Evolutionary conservation across 2,113 vertebrate species (phyloP).

Genomic region (Nicator chloris): DNA sequence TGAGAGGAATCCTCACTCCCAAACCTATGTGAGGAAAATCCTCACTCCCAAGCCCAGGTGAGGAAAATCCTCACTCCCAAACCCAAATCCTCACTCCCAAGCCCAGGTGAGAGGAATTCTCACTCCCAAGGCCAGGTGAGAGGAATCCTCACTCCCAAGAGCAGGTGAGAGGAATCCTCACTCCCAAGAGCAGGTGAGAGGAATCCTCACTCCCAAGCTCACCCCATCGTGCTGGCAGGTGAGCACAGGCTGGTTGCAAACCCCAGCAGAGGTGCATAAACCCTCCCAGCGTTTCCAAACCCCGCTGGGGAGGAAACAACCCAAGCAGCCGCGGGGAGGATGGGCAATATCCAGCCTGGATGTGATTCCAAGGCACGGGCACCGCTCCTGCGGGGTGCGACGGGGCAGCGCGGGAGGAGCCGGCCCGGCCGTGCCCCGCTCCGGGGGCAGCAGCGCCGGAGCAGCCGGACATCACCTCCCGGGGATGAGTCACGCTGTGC

Average conservation of each 20-base stretch:
- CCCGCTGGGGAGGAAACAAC: background rate
- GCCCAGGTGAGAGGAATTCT: background rate
- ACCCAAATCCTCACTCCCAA: too few species aligned
- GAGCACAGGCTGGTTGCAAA: background rate
- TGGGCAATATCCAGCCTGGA: background rate
- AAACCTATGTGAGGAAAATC: background rate
- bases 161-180: background rate
- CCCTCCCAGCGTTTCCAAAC: background rate
- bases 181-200: background rate
- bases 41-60: background rate
- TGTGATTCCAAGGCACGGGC: background rate
- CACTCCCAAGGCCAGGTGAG: background rate
- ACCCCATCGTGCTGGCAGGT: rapidly evolving
- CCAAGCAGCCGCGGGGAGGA: background rate
- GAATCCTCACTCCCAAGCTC: background rate
- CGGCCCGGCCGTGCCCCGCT: background rate
- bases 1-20: rapidly evolving
- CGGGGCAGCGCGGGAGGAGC: background rate
- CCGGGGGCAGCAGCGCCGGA: background rate
- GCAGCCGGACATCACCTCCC: background rate
- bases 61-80: background rate
- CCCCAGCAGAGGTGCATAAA: background rate
- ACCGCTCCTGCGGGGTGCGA: background rate
- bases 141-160: rapidly evolving
- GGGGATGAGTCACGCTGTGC: background rate